A percentile compares a stretch with the other conserved stretches of the same genome.
Conservation (phyloP, 2,888 invertebrate genomes). For the Sesamia inferens region DNA sequence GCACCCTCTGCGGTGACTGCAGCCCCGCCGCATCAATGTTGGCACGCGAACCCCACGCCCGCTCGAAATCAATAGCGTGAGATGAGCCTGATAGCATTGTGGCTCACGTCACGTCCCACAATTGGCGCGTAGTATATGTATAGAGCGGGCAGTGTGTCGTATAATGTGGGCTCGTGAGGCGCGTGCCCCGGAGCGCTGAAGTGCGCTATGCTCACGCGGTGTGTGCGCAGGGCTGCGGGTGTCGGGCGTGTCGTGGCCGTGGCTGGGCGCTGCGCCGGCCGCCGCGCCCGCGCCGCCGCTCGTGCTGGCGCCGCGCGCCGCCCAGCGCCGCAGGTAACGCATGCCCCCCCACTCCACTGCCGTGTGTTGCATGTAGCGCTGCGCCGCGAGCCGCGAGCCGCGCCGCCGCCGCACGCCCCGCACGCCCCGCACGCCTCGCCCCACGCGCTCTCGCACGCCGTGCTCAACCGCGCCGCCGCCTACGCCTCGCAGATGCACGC, state of each 20-base stretch:
- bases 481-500: slow-evolving; percentile 95
- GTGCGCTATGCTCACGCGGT: slow-evolving; percentile 72
- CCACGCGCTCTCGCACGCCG: slow-evolving; percentile 93
- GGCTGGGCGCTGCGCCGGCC: slow-evolving; percentile 91
- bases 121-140: not conserved
- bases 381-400: slow-evolving; percentile 92
- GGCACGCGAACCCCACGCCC: not conserved
- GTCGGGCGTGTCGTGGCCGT: slow-evolving; percentile 94
- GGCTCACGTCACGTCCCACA: not conserved
- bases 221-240: slow-evolving; percentile 93
- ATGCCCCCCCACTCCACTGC: slow-evolving; percentile 66
- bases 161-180: not conserved
- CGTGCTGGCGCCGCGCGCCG: slow-evolving; percentile 93
- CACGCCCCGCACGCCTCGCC: slow-evolving; percentile 80
- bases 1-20: slow-evolving; percentile 31
- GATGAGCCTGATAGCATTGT: not conserved
- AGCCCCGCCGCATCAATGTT: slow-evolving; percentile 7
- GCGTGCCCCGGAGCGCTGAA: too few relatives aligned
- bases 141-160: not conserved
- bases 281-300: slow-evolving; percentile 92
- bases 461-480: slow-evolving; percentile 92
- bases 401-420: slow-evolving; percentile 81
- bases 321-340: slow-evolving; percentile 93
- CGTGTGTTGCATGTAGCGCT: slow-evolving; percentile 90
- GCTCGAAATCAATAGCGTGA: slow-evolving; percentile 12